Evolutionary conservation across 2,113 vertebrate genomes (phyloP).

Genomic region (Aix galericulata): DNA sequence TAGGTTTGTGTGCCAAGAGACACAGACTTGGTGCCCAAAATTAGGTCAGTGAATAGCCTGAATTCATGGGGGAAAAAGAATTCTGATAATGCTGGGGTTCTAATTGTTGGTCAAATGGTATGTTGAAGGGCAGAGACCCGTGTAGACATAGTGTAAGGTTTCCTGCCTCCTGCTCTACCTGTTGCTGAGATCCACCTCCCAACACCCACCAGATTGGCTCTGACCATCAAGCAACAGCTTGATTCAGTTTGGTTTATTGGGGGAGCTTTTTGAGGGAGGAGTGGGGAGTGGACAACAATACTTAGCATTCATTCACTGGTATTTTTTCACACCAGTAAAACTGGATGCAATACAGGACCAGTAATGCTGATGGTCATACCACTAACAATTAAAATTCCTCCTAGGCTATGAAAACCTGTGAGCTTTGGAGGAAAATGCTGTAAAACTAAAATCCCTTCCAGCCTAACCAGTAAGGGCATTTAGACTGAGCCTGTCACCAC

Average conservation of each 20-base stretch:
- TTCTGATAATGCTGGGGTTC: background rate
- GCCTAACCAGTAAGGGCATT: background rate
- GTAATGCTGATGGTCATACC: background rate
- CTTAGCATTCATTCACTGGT: background rate
- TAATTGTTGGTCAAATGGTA: background rate
- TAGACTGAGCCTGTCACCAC: background rate
- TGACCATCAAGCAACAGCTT: background rate
- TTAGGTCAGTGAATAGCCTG: background rate
- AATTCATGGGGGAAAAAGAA: background rate
- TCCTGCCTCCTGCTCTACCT: background rate
- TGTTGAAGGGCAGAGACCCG: background rate
- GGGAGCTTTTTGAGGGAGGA: background rate
- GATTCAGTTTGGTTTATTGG: background rate
- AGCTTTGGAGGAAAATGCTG: background rate
- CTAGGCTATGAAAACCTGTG: background rate
- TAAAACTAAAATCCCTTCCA: background rate
- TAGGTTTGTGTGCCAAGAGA: background rate
- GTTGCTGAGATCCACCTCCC: background rate
- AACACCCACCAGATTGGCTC: background rate
- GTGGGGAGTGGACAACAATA: too few relatives aligned
- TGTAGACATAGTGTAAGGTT: background rate
- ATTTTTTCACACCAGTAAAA: background rate
- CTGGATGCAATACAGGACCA: background rate
- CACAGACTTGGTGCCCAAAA: background rate
- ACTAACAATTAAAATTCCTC: background rate